Conservation (phyloP, 2,888 invertebrate genomes). For the Synanthedon tipuliformis region DNA sequence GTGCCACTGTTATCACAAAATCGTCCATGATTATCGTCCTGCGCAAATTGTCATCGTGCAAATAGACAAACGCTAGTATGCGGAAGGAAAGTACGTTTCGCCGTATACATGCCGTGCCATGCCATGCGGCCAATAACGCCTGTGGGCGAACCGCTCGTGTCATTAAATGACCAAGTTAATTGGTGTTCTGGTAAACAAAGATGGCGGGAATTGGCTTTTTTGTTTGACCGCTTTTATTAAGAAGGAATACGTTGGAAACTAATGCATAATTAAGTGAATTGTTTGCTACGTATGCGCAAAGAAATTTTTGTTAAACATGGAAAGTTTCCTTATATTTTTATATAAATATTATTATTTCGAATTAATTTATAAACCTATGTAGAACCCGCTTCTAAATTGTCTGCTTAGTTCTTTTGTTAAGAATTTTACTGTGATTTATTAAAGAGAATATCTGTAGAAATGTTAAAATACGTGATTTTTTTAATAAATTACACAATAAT, state of each 20-base stretch:
- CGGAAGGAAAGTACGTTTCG: too few relatives aligned
- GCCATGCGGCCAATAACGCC: constrained; percentile 5
- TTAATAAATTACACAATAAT: too few relatives aligned
- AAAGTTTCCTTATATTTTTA: too few relatives aligned
- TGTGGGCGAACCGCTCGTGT: constrained; percentile 6
- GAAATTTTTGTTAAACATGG: too few relatives aligned
- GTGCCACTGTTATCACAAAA: not conserved
- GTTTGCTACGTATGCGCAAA: not conserved
- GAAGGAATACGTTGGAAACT: not conserved
- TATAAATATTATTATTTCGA: too few relatives aligned
- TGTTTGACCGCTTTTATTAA: constrained; percentile 3
- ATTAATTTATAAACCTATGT: too few relatives aligned
- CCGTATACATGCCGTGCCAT: too few relatives aligned
- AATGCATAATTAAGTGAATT: not conserved
- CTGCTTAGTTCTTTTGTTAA: too few relatives aligned
- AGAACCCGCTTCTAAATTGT: too few relatives aligned
- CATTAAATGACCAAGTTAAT: constrained; percentile 12
- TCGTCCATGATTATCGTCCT: not conserved
- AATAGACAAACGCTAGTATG: not conserved
- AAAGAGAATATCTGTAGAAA: too few relatives aligned
- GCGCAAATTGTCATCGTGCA: not conserved
- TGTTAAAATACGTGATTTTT: too few relatives aligned
- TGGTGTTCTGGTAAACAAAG: constrained; percentile 11
- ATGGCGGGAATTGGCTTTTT: constrained; percentile 9
- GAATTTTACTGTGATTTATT: too few relatives aligned